Conservation (phyloP, 2,888 invertebrate species). For the Cyclophora albipunctata region DNA sequence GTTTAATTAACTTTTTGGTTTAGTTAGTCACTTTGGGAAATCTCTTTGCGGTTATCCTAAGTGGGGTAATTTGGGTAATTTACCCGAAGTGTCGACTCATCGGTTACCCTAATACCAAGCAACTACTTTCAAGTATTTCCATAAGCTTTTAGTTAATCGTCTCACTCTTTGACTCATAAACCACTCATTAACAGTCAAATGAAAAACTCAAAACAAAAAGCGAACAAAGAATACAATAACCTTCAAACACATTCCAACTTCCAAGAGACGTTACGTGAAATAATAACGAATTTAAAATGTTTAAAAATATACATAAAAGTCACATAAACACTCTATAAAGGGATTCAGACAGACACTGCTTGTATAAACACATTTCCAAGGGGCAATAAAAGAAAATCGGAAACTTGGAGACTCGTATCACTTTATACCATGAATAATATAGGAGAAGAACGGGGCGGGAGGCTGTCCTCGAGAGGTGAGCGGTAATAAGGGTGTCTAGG, state of each 20-base stretch:
- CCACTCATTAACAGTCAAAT: no score
- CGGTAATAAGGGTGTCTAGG: no score
- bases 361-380: constrained; percentile 30
- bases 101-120: no score
- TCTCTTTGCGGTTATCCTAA: neutral
- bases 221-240: no score
- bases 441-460: neutral
- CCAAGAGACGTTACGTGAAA: neutral
- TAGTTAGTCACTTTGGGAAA: neutral
- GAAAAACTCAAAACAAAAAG: no score
- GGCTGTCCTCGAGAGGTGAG: no score
- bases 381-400: constrained; percentile 29
- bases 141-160: no score
- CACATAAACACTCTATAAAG: constrained; percentile 15
- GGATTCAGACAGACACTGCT: constrained; percentile 18
- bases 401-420: constrained; percentile 15
- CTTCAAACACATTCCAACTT: no score
- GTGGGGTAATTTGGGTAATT: no score
- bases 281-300: constrained; percentile 3
- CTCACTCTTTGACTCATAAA: no score
- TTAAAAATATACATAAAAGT: constrained; percentile 10
- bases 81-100: no score
- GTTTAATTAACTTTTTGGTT: constrained; percentile 1
- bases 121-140: no score
- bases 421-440: constrained; percentile 26